Percentiles rank a stretch among this genome's conserved stretches.
These are phyloP conservation scores for Oxyteleia sp. DNA, from an alignment of 2,888 invertebrate genomes.

Conservation along the genomic window DNA sequence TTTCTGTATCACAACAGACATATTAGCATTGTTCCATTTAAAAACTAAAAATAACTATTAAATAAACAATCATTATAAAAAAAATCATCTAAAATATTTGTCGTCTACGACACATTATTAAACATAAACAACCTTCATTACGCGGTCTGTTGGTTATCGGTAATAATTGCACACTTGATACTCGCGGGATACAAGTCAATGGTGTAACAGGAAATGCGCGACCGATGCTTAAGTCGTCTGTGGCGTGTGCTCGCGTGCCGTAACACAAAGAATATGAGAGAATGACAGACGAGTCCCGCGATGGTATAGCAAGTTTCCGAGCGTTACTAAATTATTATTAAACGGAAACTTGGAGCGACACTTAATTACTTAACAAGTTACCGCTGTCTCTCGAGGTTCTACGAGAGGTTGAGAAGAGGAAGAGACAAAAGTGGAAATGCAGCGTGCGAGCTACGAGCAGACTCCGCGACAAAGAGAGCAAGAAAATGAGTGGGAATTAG, in stretches of 20 bases:
- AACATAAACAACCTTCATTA: conserved; percentile 18
- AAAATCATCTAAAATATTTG: no score
- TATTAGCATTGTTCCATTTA: no score
- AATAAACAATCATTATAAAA: no score
- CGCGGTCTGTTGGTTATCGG: conserved; percentile 8
- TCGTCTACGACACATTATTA: no score
- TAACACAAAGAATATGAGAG: conserved; percentile 61
- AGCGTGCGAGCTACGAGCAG: conserved; percentile 53
- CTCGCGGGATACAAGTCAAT: conserved; percentile 22
- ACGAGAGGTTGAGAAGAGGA: conserved; percentile 69
- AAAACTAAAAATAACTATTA: no score
- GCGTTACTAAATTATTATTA: conserved; percentile 84
- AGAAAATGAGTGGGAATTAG: conserved; percentile 61
- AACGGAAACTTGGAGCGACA: conserved; percentile 83
- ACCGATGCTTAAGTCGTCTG: conserved; percentile 41
- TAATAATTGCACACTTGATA: conserved; percentile 15
- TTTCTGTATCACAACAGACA: no score
- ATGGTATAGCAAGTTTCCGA: conserved; percentile 78
- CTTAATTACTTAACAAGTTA: conserved; percentile 85
- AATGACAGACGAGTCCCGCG: conserved; percentile 77
- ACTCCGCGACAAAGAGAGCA: conserved; percentile 58
- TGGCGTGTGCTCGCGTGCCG: conserved; percentile 46
- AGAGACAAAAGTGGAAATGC: conserved; percentile 73
- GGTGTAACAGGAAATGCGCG: conserved; percentile 45
- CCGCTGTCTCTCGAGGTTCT: conserved; percentile 78